Conservation (phyloP, 2,888 invertebrate species). For the Rhabditoides inermis region DNA sequence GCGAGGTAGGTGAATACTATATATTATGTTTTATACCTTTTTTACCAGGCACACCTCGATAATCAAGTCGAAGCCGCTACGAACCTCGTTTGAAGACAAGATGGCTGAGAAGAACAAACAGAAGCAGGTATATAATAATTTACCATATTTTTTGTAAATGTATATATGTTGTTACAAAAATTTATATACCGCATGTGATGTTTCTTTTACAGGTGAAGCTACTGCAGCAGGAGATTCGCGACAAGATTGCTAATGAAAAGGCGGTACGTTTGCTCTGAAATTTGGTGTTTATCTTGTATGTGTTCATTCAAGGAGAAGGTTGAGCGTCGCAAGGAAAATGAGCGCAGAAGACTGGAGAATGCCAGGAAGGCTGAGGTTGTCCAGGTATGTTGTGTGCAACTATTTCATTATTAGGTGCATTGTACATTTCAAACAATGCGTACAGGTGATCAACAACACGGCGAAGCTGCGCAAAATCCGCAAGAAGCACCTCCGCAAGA, state of each 20-base stretch:
- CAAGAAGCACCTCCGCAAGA: slow-evolving; percentile 41
- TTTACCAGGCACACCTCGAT: slow-evolving; percentile 29
- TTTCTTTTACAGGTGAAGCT: slow-evolving; percentile 12
- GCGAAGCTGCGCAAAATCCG: slow-evolving; percentile 44
- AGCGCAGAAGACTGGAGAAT: slow-evolving; percentile 41
- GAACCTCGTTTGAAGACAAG: slow-evolving; percentile 38
- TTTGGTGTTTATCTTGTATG: neutral
- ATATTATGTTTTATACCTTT: slow-evolving; percentile 2
- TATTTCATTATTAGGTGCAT: neutral
- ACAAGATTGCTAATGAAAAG: slow-evolving; percentile 13
- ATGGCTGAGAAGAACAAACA: slow-evolving; percentile 34
- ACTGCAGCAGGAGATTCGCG: slow-evolving; percentile 16
- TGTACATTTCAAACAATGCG: neutral
- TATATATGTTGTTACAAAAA: slow-evolving; percentile 4
- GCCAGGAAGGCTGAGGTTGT: slow-evolving; percentile 45
- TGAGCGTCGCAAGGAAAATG: slow-evolving; percentile 36
- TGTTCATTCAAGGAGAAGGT: slow-evolving; percentile 17
- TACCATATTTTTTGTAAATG: slow-evolving; percentile 11
- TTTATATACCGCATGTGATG: neutral
- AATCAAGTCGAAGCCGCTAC: slow-evolving; percentile 32
- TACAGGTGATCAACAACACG: slow-evolving; percentile 40
- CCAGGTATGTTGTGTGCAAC: slow-evolving; percentile 17
- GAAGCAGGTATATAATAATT: slow-evolving; percentile 26
- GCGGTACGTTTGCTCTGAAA: neutral
- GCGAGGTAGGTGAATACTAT: slow-evolving; percentile 2